phyloP scores from a whole-genome alignment of 2,113 vertebrate genomes.

The Rhinolophus sinicus region DNA sequence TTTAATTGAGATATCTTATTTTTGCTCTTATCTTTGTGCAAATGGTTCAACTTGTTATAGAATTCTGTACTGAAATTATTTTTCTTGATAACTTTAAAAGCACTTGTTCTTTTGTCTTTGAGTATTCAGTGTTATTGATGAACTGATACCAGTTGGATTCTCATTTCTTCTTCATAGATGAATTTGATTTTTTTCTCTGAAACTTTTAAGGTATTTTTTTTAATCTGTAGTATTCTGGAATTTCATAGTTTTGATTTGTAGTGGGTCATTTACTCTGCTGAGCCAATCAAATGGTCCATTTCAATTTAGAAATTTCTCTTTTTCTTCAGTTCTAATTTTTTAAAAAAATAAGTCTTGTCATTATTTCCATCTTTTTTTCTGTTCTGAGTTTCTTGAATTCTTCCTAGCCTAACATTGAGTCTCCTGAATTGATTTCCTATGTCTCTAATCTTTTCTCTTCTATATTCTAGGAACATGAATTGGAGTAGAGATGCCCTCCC shows the following conservation, averaged over 20 bases:
- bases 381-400: neutral
- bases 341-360: neutral
- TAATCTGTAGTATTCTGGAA: neutral
- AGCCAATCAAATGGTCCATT: neutral
- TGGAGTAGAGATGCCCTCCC: neutral
- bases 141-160: neutral
- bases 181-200: slow-evolving; percentile 3
- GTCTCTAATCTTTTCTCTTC: neutral
- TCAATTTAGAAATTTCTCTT: neutral
- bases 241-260: neutral
- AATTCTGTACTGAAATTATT: neutral
- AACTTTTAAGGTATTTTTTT: neutral
- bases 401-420: neutral
- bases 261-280: neutral
- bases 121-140: neutral
- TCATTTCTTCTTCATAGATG: neutral
- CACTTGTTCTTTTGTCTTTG: neutral
- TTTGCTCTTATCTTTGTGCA: neutral
- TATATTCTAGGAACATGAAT: neutral
- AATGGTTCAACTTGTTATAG: neutral
- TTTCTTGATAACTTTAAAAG: neutral
- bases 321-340: neutral
- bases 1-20: neutral
- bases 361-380: neutral
- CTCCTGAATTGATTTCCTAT: neutral